phyloP scores from a whole-genome alignment of 1,140 invertebrate genomes.

The Diprion similis region DNA sequence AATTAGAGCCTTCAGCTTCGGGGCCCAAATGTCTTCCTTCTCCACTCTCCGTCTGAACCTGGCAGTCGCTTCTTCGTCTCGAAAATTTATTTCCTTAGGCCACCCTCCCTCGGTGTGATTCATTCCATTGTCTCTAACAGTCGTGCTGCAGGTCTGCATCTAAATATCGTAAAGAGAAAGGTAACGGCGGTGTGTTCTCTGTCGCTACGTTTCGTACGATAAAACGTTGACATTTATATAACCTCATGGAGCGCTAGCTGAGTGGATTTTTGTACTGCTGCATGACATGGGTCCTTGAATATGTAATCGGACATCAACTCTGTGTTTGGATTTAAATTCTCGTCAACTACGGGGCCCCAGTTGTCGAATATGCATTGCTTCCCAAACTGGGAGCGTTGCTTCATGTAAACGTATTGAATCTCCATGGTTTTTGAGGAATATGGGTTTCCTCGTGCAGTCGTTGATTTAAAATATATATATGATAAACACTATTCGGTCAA shows the following conservation, averaged over 20 bases:
- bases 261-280: conserved; percentile 66
- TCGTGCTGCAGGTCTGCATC: conserved; percentile 73
- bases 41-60: conserved; percentile 91
- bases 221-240: conserved; percentile 8
- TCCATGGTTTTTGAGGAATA: conserved; percentile 56
- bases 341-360: conserved; percentile 71
- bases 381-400: conserved; percentile 75
- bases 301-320: conserved; percentile 73
- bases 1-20: conserved; percentile 77
- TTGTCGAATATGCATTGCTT: conserved; percentile 77
- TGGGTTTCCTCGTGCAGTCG: not conserved
- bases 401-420: conserved; percentile 69
- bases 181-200: no score
- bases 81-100: conserved; percentile 92
- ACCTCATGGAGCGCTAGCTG: conserved; percentile 72
- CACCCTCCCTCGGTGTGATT: conserved; percentile 96
- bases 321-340: conserved; percentile 74
- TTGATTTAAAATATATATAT: not conserved
- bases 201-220: no score
- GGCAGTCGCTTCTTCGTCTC: conserved; percentile 85
- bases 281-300: conserved; percentile 68
- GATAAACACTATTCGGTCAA: not conserved
- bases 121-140: conserved; percentile 78
- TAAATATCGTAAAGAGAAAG: conserved; percentile 44
- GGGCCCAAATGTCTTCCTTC: conserved; percentile 91